Evolutionary conservation across 2,113 vertebrate species (phyloP), one percentile per base, ranked within the genome.

Genomic region (Gasterosteus aculeatus): DNA sequence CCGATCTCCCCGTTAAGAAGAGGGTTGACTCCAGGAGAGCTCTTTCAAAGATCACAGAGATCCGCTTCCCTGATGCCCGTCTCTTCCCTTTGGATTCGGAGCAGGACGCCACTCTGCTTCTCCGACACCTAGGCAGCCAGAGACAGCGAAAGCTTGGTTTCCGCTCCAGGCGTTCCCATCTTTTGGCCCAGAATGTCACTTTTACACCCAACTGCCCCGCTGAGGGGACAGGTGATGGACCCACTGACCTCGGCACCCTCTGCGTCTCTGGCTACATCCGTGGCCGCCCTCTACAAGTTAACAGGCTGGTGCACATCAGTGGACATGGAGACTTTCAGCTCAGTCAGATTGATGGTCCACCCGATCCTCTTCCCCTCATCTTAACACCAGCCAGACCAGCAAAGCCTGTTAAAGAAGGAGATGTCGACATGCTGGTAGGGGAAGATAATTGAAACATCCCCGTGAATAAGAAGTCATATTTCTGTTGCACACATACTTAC

Each of bases 241-340:
- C 93, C 16, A 93, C 90, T 0, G 72, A 88, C 16, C 86, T 94
- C 10, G 97, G 97, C 16, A 99, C 96, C 19, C 91, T 99, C 77
- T 94, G 94, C 71, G 95, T 99, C 64, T 97, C 97, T 0, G 98
- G 97, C 54, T 99, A 99, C 31, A 90, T 99, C 62, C 94, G 96
- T 16, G 98, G 98, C 1, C 93, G 89, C 42, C 87, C 93, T 58
- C 89, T 99, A 2, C 74, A 72, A 0, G 96, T 96, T 12, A 96
- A 99, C 91, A 94, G 95, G 68, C 90, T 99, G 82, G 92, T 99
- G 73, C 97, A 99, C 80, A 95, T 99, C 1, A 92, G 93, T 80
- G 98, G 98, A 42, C 94, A 98, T 0, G 98, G 98, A 46, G 97
- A 99, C 91, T 99, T 98, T 90, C 97, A 97, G 92, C 92, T 99